phyloP scores from a whole-genome alignment of 2,888 invertebrate genomes.

The Acronicta psi region DNA sequence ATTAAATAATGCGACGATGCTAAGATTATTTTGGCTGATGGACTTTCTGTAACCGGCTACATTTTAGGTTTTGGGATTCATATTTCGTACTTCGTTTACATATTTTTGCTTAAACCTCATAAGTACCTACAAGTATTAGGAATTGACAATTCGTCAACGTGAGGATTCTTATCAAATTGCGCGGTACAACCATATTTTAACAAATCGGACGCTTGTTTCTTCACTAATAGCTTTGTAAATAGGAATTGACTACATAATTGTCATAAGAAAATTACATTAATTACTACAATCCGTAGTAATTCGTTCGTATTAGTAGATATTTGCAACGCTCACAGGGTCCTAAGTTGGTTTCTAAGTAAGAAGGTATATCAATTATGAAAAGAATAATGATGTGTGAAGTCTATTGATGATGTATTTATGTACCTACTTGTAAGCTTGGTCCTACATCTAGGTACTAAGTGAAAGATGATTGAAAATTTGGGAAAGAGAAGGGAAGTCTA shows the following conservation, averaged over 20 bases:
- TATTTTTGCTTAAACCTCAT: no score
- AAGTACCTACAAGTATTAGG: no score
- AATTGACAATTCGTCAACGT: not conserved
- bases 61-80: no score
- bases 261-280: conserved; percentile 5
- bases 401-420: not conserved
- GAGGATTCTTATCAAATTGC: not conserved
- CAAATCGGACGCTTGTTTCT: conserved; percentile 7
- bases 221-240: conserved; percentile 3
- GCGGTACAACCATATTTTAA: not conserved
- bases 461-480: conserved; percentile 28
- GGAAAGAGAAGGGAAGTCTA: conserved; percentile 29
- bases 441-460: conserved; percentile 7
- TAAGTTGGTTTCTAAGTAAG: not conserved
- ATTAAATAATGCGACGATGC: no score
- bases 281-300: not conserved
- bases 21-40: no score
- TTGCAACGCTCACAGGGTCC: no score
- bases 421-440: not conserved
- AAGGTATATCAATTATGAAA: not conserved
- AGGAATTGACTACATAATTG: conserved; percentile 5
- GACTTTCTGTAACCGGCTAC: no score
- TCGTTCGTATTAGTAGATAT: not conserved
- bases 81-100: no score
- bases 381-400: conserved; percentile 1